Base-by-base conservation (phyloP, 2,888 invertebrate genomes). In the Phrixothrix hirtus region DNA sequence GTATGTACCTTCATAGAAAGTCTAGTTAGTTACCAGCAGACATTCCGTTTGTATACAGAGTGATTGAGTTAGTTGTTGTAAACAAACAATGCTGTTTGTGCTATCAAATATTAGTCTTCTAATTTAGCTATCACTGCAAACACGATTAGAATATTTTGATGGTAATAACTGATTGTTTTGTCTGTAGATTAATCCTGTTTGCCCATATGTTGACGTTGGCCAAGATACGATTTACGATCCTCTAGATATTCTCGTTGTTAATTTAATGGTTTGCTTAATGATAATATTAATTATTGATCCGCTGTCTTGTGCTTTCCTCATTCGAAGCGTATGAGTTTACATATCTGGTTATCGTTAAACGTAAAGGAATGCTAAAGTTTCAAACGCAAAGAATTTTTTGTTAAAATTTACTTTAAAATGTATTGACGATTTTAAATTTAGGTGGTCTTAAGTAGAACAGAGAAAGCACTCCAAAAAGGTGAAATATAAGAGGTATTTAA, bases 91-190 rank as follows among this genome's bases (percentile, higher is more conserved):
- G 52, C 48, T 65, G 68, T 66, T 66, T 67, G 66, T 64, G 59
- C 57, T 64, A 66, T 67, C 69, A 70, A 71, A 71, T 71, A 71
- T 70, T 70, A 66, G 67, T 62, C 62, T 63, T 66, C 68, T 66
- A 67, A 67, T 66, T 66, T 61, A 61, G 65, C 68, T 70, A 68
- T 68, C 68, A 62, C 60, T 58, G 65, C 62, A 65, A 68, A 67
- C 64, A 61, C 60, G 62, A 66, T 66, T 68, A 63, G 61, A 62
- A 66, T 66, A 65, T 63, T 65, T 62, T 60, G 62, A 64, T 59
- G 61, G 59, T 49, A 55, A 57, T 65, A 64, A 66, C 62, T 64
- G 61, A 66, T 66, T 65, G 63, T 63, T 64, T 61, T 62, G 58
- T 58, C 61, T 60, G 54, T 52, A 57, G 55, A 58, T 62, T 59